These are phyloP conservation scores for Decapterus maruadsi DNA, from an alignment of 2,797 vertebrate species.

Conservation along the genomic window DNA sequence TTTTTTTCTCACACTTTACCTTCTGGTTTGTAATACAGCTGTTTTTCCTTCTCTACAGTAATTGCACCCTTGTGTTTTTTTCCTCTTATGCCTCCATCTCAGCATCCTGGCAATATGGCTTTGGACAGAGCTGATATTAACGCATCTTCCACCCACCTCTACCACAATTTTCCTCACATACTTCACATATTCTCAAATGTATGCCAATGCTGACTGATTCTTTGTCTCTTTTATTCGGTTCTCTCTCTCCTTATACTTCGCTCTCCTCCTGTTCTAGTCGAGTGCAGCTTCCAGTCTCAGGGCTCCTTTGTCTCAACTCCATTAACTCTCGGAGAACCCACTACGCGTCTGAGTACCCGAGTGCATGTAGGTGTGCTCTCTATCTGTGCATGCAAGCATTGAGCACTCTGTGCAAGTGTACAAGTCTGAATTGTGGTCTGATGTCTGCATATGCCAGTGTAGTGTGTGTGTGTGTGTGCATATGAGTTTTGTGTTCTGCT, in stretches of 20 bases:
- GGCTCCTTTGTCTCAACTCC: constrained; percentile 61
- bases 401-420: constrained; percentile 42
- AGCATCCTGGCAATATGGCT: constrained; percentile 5
- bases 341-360: constrained; percentile 47
- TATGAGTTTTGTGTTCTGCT: constrained; percentile 48
- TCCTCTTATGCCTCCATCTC: neutral
- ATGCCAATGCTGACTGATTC: constrained; percentile 17
- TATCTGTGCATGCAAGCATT: constrained; percentile 29
- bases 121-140: constrained; percentile 32
- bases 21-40: constrained; percentile 26
- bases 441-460: constrained; percentile 50
- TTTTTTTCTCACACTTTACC: constrained; percentile 27
- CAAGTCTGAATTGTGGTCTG: constrained; percentile 46
- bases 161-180: constrained; percentile 14
- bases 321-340: constrained; percentile 65
- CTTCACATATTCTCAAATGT: constrained; percentile 16
- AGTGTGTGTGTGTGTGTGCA: constrained; percentile 30
- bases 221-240: constrained; percentile 17
- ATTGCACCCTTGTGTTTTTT: constrained; percentile 4
- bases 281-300: constrained; percentile 53
- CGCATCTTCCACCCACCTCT: neutral
- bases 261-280: neutral
- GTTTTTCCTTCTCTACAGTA: constrained; percentile 6
- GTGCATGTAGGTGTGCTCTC: constrained; percentile 29
- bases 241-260: neutral